Evolutionary conservation across 1,140 invertebrate genomes (phyloP).

Genomic region (Megathymus violae): DNA sequence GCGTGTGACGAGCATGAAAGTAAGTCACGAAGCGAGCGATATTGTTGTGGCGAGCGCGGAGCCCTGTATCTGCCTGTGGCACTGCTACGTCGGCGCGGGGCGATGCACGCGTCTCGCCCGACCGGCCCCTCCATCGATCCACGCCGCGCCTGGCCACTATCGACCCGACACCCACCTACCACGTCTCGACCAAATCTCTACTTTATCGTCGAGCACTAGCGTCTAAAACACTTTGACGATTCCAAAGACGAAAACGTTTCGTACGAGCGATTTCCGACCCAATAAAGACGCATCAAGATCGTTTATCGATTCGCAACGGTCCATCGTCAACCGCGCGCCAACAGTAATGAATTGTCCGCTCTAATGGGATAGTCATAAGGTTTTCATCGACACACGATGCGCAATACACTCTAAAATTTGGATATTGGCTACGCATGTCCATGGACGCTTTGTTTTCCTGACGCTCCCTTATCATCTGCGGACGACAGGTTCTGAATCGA

Average conservation of each 20-base stretch:
- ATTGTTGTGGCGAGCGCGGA: constrained; percentile 48
- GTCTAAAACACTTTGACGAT: constrained; percentile 38
- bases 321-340: constrained; percentile 42
- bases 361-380: constrained; percentile 69
- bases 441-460: constrained; percentile 43
- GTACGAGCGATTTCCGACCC: constrained; percentile 64
- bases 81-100: constrained; percentile 51
- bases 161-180: constrained; percentile 62
- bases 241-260: constrained; percentile 34
- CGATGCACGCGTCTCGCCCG: constrained; percentile 55
- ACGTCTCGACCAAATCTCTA: constrained; percentile 55
- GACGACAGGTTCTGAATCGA: constrained; percentile 15
- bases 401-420: constrained; percentile 56
- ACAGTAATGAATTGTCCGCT: constrained; percentile 72
- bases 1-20: constrained; percentile 22
- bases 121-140: constrained; percentile 70
- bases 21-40: constrained; percentile 40
- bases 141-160: constrained; percentile 65
- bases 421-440: constrained; percentile 76
- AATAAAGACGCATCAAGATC: constrained; percentile 63
- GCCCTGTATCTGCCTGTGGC: neutral
- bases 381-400: constrained; percentile 50
- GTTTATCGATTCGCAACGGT: constrained; percentile 52
- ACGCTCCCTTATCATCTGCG: constrained; percentile 24
- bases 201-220: constrained; percentile 56